Conservation (phyloP, 2,888 invertebrate species). For the Parasteatoda lunata region DNA sequence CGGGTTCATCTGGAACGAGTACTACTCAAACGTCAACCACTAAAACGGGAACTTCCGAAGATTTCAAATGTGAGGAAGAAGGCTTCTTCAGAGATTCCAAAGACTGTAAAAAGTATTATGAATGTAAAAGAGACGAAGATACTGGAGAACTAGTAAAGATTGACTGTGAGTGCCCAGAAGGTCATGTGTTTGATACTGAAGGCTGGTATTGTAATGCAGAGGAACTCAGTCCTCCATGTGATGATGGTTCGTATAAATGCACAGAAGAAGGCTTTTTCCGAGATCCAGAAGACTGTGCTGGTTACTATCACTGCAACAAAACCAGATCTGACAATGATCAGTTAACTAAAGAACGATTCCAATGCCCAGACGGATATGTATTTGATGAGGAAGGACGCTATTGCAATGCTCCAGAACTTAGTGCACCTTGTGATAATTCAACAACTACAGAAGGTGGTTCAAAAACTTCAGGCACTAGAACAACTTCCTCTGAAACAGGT, state of each 20-base stretch:
- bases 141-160: conserved; percentile 57
- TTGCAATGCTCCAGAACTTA: conserved; percentile 67
- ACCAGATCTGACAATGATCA: conserved; percentile 23
- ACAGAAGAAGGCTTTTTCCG: conserved; percentile 70
- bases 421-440: conserved; percentile 35
- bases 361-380: conserved; percentile 67
- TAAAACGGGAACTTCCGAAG: conserved; percentile 1
- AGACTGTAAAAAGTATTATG: conserved; percentile 69
- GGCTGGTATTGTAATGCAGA: conserved; percentile 69
- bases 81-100: conserved; percentile 70
- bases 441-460: not conserved
- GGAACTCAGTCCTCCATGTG: conserved; percentile 50
- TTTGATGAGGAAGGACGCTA: conserved; percentile 70
- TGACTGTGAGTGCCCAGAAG: conserved; percentile 69
- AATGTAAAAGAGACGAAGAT: conserved; percentile 69
- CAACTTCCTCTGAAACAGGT: not conserved
- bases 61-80: conserved; percentile 68
- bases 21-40: not conserved
- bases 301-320: conserved; percentile 69
- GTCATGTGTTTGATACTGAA: conserved; percentile 69
- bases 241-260: conserved; percentile 55
- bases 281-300: conserved; percentile 70
- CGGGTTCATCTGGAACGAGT: not conserved
- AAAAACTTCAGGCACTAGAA: not conserved
- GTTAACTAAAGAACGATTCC: conserved; percentile 50